phyloP scores from a whole-genome alignment of 1,140 invertebrate genomes.

The Drosophila santomea region DNA sequence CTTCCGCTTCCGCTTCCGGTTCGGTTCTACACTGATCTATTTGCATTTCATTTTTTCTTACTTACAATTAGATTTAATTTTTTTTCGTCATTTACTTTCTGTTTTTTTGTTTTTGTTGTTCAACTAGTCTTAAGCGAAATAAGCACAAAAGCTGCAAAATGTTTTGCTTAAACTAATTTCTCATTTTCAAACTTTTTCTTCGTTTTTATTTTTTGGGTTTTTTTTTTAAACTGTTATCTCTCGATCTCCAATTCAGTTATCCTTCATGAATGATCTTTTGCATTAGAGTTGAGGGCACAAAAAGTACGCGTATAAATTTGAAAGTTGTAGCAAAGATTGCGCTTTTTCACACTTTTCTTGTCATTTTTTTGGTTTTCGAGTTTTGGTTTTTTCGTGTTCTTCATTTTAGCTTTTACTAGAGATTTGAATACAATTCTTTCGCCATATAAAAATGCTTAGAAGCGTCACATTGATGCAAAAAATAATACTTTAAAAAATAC shows the following conservation, averaged over 20 bases:
- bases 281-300: conserved; percentile 74
- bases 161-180: conserved; percentile 79
- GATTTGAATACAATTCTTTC: conserved; percentile 70
- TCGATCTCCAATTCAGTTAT: conserved; percentile 59
- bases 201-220: conserved; percentile 23
- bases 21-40: conserved; percentile 46
- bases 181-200: conserved; percentile 33
- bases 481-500: conserved; percentile 77
- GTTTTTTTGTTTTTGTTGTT: conserved; percentile 58
- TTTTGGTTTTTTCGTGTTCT: conserved; percentile 30
- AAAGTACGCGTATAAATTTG: conserved; percentile 75
- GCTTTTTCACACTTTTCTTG: conserved; percentile 48
- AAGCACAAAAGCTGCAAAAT: conserved; percentile 84
- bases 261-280: conserved; percentile 72
- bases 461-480: conserved; percentile 79
- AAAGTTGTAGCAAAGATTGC: conserved; percentile 71
- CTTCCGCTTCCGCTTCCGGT: conserved; percentile 23
- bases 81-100: conserved; percentile 51
- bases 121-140: conserved; percentile 84
- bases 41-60: conserved; percentile 55
- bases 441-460: conserved; percentile 75
- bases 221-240: conserved; percentile 43
- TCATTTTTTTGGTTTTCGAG: conserved; percentile 26
- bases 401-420: conserved; percentile 63
- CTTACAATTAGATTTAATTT: conserved; percentile 70